phyloP scores from a whole-genome alignment of 1,140 invertebrate genomes.

The Pteromalus puparum region DNA sequence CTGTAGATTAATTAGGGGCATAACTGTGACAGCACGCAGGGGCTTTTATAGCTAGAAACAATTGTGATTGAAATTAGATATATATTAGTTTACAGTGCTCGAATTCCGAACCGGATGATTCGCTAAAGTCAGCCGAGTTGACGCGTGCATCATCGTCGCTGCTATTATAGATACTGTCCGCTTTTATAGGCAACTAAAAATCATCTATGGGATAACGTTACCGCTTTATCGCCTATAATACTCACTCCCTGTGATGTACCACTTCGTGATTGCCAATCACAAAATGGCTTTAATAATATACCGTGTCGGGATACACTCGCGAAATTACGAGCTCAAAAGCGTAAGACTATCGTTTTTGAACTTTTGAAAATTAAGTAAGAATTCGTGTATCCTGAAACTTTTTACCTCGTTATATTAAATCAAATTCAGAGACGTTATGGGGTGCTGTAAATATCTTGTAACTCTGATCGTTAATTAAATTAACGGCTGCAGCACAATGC shows the following conservation, averaged over 20 bases:
- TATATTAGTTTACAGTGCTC: too few species aligned
- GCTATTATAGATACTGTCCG: not conserved
- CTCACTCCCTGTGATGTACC: not conserved
- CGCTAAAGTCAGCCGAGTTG: not conserved
- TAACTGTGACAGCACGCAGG: not conserved
- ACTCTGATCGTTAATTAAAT: not conserved
- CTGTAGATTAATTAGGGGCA: not conserved
- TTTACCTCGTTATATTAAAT: too few species aligned
- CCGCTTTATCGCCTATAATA: not conserved
- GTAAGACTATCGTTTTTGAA: too few species aligned
- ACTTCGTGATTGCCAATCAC: not conserved
- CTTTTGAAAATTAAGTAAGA: too few species aligned
- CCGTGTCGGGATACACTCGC: too few species aligned
- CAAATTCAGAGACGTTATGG: too few species aligned
- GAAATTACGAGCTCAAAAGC: too few species aligned
- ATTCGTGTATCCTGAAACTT: too few species aligned
- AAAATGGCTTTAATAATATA: not conserved
- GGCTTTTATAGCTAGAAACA: not conserved
- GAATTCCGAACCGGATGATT: not conserved
- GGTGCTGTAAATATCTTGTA: not conserved
- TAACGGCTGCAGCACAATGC: not conserved
- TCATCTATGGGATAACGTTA: not conserved
- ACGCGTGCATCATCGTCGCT: not conserved
- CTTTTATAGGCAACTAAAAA: not conserved
- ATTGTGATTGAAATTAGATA: not conserved